Evolutionary conservation across 2,888 invertebrate genomes (phyloP), one percentile per base, ranked within the genome.

Genomic region (Brachycybe producta): DNA sequence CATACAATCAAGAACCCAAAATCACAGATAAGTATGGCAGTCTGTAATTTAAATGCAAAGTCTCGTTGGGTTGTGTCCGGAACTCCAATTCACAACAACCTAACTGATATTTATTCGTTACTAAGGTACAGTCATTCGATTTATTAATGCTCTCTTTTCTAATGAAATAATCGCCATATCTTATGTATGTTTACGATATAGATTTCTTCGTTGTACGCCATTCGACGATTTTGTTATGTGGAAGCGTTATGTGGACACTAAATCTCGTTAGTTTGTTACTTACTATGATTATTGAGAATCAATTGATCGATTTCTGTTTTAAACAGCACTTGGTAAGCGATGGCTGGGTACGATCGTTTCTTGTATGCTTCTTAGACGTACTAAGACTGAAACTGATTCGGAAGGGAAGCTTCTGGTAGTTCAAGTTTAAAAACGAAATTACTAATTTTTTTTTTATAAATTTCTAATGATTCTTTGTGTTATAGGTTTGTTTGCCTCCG

Each of bases 31-130:
- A 79, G 86, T 0, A 64, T 72, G 54, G 82, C 84, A 0, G 82
- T 81, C 5, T 82, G 80, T 63, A 68, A 70, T 2, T 66, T 90
- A 40, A 59, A 65, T 0, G 78, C 77, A 5, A 72, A 68, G 50
- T 70, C 75, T 1, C 77, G 88, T 11, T 90, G 87, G 87, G 82
- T 80, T 1, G 73, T 95, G 19, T 91, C 94, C 0, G 95, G 95
- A 24, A 94, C 94, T 0, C 95, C 95, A 0, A 82, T 97, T 36
- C 95, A 95, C 62, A 97, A 97, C 66, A 84, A 87, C 64, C 83
- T 90, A 63, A 68, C 82, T 52, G 92, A 73, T 55, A 61, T 74
- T 59, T 74, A 66, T 55, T 65, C 69, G 1, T 57, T 70, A 32
- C 56, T 70, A 5, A 65, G 65, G 66, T 42, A 11, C 7, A 7